These are phyloP conservation scores for Drosophila percnosoma DNA, from an alignment of 2,888 invertebrate species.

Conservation along the genomic window DNA sequence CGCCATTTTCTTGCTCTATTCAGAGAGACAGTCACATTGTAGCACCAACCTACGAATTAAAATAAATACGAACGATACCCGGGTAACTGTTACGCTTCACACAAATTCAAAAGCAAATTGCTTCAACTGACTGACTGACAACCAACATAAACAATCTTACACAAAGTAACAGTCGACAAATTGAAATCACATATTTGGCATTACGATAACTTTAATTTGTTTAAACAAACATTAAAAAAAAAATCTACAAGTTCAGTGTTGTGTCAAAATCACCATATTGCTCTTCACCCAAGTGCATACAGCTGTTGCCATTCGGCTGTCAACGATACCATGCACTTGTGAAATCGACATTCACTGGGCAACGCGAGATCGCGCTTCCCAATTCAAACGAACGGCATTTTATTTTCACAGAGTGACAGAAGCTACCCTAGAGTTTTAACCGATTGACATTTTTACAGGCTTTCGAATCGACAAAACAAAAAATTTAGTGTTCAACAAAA, in stretches of 20 bases:
- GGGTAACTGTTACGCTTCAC: constrained; percentile 11
- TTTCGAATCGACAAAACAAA: constrained; percentile 14
- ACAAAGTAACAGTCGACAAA: background rate
- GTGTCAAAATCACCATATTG: background rate
- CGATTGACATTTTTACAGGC: constrained; percentile 11
- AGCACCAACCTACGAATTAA: constrained; percentile 18
- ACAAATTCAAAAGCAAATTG: background rate
- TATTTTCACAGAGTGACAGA: constrained; percentile 54
- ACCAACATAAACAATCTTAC: background rate
- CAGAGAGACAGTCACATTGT: constrained; percentile 38
- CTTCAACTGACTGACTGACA: background rate
- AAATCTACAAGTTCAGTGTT: background rate
- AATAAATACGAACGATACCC: background rate
- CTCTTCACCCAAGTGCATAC: background rate
- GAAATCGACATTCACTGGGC: constrained; percentile 30
- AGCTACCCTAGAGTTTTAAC: constrained; percentile 14
- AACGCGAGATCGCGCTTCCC: constrained; percentile 56
- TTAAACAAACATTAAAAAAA: background rate
- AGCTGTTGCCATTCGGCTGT: constrained; percentile 4
- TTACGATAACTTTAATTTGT: background rate
- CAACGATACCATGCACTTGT: background rate
- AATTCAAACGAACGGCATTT: constrained; percentile 81
- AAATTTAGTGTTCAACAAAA: constrained; percentile 8
- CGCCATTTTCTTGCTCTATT: constrained; percentile 64
- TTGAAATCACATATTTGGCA: background rate